phyloP scores from a whole-genome alignment of 2,888 invertebrate species.

The Subacronicta megacephala region DNA sequence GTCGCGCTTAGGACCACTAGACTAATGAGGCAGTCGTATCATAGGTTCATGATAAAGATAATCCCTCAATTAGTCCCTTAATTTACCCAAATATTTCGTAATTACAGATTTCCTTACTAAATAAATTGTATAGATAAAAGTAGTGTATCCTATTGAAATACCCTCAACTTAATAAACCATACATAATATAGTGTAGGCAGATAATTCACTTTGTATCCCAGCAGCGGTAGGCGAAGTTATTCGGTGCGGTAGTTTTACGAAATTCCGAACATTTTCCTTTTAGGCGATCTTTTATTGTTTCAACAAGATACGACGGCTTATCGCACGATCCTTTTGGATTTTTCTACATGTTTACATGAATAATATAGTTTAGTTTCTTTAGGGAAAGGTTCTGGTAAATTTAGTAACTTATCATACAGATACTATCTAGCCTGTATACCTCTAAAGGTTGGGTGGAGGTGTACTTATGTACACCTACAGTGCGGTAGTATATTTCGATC shows the following conservation, averaged over 20 bases:
- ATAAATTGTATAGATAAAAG: no score
- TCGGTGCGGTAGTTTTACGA: slow-evolving; percentile 30
- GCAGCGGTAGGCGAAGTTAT: slow-evolving; percentile 25
- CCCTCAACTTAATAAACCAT: slow-evolving; percentile 3
- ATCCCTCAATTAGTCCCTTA: no score
- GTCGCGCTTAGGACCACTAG: no score
- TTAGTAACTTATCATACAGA: neutral
- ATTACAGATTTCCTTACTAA: no score
- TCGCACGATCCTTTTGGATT: slow-evolving; percentile 24
- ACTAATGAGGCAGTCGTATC: no score
- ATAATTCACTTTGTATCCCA: slow-evolving; percentile 45
- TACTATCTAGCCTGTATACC: no score
- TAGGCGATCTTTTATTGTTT: slow-evolving; percentile 40
- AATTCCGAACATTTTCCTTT: slow-evolving; percentile 42
- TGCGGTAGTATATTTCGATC: no score
- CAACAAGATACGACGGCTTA: slow-evolving; percentile 37
- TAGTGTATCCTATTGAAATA: neutral
- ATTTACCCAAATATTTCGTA: no score
- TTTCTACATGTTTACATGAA: slow-evolving; percentile 19
- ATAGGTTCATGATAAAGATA: no score
- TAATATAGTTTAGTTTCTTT: slow-evolving; percentile 18
- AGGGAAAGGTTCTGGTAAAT: neutral
- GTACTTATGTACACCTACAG: no score
- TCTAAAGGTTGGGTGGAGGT: no score
- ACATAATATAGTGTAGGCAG: slow-evolving; percentile 11